A percentile compares a stretch with the other conserved stretches of the same genome.
These are phyloP conservation scores for Stylophora pistillata DNA, from an alignment of 64 coral and sea anemone species.

Conservation along the genomic window DNA sequence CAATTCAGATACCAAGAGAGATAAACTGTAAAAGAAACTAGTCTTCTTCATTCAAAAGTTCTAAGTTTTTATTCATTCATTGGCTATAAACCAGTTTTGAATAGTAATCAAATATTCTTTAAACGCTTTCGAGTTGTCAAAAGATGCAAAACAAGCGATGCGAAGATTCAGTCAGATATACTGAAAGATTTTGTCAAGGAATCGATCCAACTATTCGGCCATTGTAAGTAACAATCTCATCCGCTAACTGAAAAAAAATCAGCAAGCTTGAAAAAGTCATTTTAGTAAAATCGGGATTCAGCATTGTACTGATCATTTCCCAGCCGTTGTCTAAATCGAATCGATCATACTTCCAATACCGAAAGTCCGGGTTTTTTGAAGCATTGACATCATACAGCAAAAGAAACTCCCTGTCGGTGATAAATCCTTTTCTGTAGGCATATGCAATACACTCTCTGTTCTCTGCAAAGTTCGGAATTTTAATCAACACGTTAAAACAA, in stretches of 20 bases:
- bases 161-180: too few relatives aligned
- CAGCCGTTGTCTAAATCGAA: constrained; percentile 46
- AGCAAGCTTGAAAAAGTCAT: constrained; percentile 21
- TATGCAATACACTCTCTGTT: not conserved
- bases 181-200: not conserved
- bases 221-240: constrained; percentile 26
- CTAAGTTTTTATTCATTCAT: too few relatives aligned
- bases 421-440: too few relatives aligned
- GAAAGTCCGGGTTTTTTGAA: constrained; percentile 60
- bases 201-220: constrained; percentile 1
- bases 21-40: too few relatives aligned
- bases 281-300: too few relatives aligned
- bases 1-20: too few relatives aligned
- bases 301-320: constrained; percentile 43
- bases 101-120: not conserved
- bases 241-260: constrained; percentile 26
- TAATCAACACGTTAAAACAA: not conserved
- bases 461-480: too few relatives aligned
- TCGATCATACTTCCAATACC: constrained; percentile 61
- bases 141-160: not conserved
- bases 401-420: too few relatives aligned
- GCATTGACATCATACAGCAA: constrained; percentile 38
- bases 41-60: too few relatives aligned
- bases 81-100: too few relatives aligned
- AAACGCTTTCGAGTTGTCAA: not conserved